These are phyloP conservation scores for Capreolus pygargus DNA, from an alignment of 2,113 vertebrate species.

Conservation along the genomic window DNA sequence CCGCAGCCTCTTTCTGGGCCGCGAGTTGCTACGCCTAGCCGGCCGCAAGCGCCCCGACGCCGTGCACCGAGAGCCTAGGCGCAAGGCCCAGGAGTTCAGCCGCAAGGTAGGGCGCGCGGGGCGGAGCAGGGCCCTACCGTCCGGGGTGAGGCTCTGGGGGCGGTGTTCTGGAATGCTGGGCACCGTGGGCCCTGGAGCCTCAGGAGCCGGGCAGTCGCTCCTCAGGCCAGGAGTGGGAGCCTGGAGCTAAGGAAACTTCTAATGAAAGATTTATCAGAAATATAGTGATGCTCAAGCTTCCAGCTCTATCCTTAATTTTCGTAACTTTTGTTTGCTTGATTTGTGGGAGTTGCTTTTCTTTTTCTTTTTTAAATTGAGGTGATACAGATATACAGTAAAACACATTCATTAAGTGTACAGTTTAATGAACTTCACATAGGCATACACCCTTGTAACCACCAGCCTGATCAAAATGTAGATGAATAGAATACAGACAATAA, in stretches of 20 bases:
- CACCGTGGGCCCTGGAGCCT: neutral
- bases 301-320: neutral
- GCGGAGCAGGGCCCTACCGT: neutral
- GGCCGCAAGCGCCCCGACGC: constrained; percentile 75
- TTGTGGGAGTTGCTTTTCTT: neutral
- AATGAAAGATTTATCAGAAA: neutral
- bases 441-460: neutral
- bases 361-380: neutral
- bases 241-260: neutral
- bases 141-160: neutral
- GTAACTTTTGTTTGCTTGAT: neutral
- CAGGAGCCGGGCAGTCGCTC: fast-evolving
- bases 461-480: neutral
- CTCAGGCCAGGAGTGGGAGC: neutral
- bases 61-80: constrained; percentile 84
- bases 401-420: neutral
- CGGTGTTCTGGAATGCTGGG: neutral
- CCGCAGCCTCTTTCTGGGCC: constrained; percentile 82
- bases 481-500: neutral
- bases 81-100: constrained; percentile 95
- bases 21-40: constrained; percentile 88
- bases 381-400: neutral
- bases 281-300: neutral
- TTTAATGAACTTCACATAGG: neutral
- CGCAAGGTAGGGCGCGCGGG: constrained; percentile 82